phyloP scores from a whole-genome alignment of 2,113 vertebrate genomes.

The Hiodon alosoides region DNA sequence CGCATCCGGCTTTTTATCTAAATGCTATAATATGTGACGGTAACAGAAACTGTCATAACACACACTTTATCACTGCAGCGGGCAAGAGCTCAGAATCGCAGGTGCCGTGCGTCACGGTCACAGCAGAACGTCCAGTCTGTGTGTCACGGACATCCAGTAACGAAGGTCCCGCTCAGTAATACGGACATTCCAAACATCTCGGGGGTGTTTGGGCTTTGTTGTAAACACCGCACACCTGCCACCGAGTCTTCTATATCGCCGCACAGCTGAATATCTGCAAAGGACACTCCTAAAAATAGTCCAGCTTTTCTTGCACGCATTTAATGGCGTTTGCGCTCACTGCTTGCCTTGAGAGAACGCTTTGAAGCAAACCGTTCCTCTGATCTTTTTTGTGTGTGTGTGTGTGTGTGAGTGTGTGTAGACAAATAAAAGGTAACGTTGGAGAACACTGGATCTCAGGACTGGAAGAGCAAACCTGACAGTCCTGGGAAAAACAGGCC shows the following conservation, averaged over 20 bases:
- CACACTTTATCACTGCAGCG: not conserved
- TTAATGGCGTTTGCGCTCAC: too few species aligned
- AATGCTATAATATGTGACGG: too few species aligned
- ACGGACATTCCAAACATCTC: not conserved
- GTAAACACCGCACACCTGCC: not conserved
- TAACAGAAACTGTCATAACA: too few species aligned
- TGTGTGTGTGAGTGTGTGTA: not conserved
- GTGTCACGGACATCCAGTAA: not conserved
- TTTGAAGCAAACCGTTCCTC: not conserved
- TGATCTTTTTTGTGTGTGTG: not conserved
- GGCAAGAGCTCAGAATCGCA: not conserved
- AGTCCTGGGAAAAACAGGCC: not conserved
- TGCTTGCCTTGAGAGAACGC: too few species aligned
- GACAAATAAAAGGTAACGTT: not conserved
- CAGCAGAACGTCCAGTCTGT: not conserved
- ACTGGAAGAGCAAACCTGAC: not conserved
- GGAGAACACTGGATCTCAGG: not conserved
- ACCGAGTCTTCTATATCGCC: not conserved
- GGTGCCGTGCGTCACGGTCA: not conserved
- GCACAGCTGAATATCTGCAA: not conserved
- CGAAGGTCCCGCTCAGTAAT: not conserved
- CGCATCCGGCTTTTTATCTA: too few species aligned
- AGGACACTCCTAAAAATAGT: slow-evolving; percentile 9
- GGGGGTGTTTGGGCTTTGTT: not conserved
- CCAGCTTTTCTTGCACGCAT: not conserved